Evolutionary conservation across 2,888 invertebrate genomes (phyloP).

Genomic region (Tipula helvola): DNA sequence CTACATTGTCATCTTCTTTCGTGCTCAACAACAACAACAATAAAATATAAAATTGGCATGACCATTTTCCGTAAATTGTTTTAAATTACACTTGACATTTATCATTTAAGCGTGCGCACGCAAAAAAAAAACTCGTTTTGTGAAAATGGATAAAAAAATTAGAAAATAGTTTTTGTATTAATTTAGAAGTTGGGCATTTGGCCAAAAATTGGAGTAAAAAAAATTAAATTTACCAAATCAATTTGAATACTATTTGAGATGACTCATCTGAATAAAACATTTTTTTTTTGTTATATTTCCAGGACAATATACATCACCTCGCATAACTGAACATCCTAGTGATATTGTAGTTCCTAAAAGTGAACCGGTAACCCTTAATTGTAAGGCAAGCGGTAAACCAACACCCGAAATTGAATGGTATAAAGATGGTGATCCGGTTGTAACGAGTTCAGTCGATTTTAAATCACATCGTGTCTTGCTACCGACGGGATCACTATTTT

Average conservation of each 20-base stretch:
- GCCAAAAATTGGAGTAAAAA: neutral
- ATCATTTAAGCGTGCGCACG: neutral
- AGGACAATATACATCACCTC: slow-evolving; percentile 81
- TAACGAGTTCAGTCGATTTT: slow-evolving; percentile 59
- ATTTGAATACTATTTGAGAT: neutral
- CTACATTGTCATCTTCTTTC: neutral
- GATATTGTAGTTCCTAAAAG: slow-evolving; percentile 93
- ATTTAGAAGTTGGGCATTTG: neutral
- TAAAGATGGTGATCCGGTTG: slow-evolving; percentile 73
- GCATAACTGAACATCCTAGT: slow-evolving; percentile 94
- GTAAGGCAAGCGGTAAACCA: slow-evolving; percentile 91
- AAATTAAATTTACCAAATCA: neutral
- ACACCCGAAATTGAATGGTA: slow-evolving; percentile 90
- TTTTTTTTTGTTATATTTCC: slow-evolving; percentile 20
- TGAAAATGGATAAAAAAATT: neutral
- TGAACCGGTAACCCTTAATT: slow-evolving; percentile 93
- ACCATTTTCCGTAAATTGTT: neutral
- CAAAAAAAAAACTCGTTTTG: neutral
- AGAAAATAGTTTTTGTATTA: neutral
- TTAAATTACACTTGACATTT: slow-evolving; percentile 4
- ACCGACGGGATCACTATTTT: slow-evolving; percentile 85
- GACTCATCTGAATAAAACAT: neutral
- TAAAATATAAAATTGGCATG: neutral
- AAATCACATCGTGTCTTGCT: slow-evolving; percentile 83
- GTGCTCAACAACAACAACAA: neutral